Conservation (phyloP, 2,888 invertebrate genomes). For the Tenthredo amoena region DNA sequence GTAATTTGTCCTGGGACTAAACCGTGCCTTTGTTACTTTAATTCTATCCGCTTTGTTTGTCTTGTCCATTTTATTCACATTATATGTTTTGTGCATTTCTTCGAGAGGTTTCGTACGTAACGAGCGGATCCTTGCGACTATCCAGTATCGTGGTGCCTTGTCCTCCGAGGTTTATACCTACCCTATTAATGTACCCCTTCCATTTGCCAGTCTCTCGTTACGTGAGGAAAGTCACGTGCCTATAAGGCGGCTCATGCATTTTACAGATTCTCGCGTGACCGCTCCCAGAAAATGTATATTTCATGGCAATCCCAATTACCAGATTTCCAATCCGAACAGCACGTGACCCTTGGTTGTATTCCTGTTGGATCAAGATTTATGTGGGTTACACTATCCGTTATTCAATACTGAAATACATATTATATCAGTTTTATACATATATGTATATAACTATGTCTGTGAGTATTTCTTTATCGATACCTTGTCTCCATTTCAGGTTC, state of each 20-base stretch:
- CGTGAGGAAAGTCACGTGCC: constrained; percentile 23
- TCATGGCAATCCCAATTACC: constrained; percentile 51
- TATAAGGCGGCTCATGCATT: constrained; percentile 41
- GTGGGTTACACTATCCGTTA: constrained; percentile 32
- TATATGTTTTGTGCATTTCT: not conserved
- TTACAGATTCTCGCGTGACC: constrained; percentile 34
- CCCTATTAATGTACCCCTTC: constrained; percentile 28
- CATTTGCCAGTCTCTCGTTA: constrained; percentile 5
- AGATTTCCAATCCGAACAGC: constrained; percentile 46
- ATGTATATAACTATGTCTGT: not conserved
- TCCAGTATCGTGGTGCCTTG: not conserved
- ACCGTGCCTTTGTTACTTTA: not conserved
- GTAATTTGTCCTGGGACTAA: not conserved
- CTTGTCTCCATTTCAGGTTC: not conserved
- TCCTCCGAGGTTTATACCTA: not conserved
- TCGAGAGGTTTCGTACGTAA: not conserved
- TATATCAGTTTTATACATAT: constrained; percentile 17
- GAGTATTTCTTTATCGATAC: not conserved
- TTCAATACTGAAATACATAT: constrained; percentile 24
- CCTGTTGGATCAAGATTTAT: constrained; percentile 35
- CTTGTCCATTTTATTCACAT: not conserved
- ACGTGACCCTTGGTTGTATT: constrained; percentile 28
- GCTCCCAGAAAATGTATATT: constrained; percentile 43
- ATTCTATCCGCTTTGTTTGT: not conserved
- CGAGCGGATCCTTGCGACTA: not conserved